phyloP scores from a whole-genome alignment of 2,888 invertebrate species.

The Sesamia inferens region DNA sequence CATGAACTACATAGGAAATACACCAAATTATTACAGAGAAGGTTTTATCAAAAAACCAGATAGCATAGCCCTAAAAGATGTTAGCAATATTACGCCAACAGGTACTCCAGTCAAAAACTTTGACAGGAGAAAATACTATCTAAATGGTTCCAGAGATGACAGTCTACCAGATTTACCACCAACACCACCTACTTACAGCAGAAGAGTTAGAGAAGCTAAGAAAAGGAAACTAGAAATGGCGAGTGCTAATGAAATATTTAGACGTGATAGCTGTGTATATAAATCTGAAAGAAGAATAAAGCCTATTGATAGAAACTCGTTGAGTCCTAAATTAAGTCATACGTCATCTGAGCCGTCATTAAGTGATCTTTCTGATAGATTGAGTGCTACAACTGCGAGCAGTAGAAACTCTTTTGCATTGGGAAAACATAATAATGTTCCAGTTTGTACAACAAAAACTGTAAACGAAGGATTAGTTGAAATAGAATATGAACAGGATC shows the following conservation, averaged over 20 bases:
- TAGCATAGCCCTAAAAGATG: constrained; percentile 88
- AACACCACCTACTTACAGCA: constrained; percentile 85
- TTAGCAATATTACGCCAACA: constrained; percentile 91
- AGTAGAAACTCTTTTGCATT: constrained; percentile 76
- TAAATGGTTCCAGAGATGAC: constrained; percentile 78
- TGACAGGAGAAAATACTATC: constrained; percentile 78
- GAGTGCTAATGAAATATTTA: constrained; percentile 77
- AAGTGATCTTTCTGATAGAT: constrained; percentile 81
- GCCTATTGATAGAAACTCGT: constrained; percentile 73
- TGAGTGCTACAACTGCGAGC: constrained; percentile 75
- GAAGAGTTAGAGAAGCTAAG: constrained; percentile 86
- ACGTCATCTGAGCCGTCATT: constrained; percentile 85
- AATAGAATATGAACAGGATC: constrained; percentile 89
- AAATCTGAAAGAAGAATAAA: constrained; percentile 85
- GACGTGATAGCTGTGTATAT: constrained; percentile 80
- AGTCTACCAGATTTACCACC: constrained; percentile 81
- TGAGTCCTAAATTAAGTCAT: constrained; percentile 77
- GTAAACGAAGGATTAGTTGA: constrained; percentile 88
- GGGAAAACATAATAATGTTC: constrained; percentile 68
- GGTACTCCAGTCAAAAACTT: constrained; percentile 80
- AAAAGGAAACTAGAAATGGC: constrained; percentile 87
- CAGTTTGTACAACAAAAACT: constrained; percentile 83
- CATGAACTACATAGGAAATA: constrained; percentile 87
- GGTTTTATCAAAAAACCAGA: constrained; percentile 89
- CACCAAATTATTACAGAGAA: constrained; percentile 91